Evolutionary conservation across 1,140 invertebrate species (phyloP).

Genomic region (Vanessa atalanta): DNA sequence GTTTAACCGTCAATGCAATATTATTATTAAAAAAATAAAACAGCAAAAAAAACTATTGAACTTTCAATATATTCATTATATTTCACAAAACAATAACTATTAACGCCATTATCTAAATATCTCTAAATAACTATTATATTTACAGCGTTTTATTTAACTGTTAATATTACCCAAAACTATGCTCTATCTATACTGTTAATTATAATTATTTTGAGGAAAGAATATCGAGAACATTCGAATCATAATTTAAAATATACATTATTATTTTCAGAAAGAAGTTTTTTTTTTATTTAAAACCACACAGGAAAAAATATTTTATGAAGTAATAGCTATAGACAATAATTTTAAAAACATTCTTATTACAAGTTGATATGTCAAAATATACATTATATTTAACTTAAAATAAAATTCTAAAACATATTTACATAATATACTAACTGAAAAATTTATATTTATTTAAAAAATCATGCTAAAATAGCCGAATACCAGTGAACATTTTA

Average conservation of each 20-base stretch:
- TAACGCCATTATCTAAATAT: conserved; percentile 60
- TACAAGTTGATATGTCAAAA: conserved; percentile 48
- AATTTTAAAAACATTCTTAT: conserved; percentile 7
- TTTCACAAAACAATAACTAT: conserved; percentile 77
- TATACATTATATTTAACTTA: conserved; percentile 58
- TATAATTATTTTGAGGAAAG: neutral
- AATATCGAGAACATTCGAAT: too few relatives aligned
- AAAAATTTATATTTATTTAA: neutral
- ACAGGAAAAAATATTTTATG: neutral
- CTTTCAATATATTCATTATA: conserved; percentile 75
- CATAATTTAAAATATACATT: too few relatives aligned
- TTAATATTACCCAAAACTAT: conserved; percentile 30
- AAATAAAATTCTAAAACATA: conserved; percentile 46
- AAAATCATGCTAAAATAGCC: conserved; percentile 3
- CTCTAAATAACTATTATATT: conserved; percentile 62
- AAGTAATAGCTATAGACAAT: conserved; percentile 5
- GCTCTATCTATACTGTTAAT: conserved; percentile 11
- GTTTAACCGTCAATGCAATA: too few relatives aligned
- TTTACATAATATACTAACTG: conserved; percentile 49
- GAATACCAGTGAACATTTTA: too few relatives aligned
- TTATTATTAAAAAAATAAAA: conserved; percentile 43
- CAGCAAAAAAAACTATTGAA: conserved; percentile 56
- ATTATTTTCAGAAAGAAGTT: too few relatives aligned
- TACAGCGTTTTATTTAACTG: conserved; percentile 52
- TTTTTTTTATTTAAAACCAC: neutral